A percentile compares a stretch with the other conserved stretches of the same genome.
These are phyloP conservation scores for Leptopilina drosophilae DNA, from an alignment of 2,888 invertebrate genomes.

Conservation along the genomic window DNA sequence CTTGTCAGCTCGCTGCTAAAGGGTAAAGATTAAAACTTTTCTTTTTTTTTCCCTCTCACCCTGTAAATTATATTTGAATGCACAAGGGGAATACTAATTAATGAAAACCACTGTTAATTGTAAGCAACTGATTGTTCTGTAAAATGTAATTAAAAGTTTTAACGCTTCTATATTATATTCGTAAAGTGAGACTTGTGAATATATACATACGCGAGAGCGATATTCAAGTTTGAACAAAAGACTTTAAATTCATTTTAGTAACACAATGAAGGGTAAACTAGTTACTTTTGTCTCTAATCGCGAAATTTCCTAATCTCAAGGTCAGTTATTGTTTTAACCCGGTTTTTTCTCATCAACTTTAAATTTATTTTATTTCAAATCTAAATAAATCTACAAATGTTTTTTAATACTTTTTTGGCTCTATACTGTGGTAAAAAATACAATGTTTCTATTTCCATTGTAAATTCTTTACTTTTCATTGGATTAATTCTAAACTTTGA, in stretches of 20 bases:
- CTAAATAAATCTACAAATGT: too few species aligned
- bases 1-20: not conserved
- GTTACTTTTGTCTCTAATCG: not conserved
- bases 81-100: conserved; percentile 27
- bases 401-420: too few species aligned
- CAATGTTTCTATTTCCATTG: too few species aligned
- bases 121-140: conserved; percentile 9
- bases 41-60: not conserved
- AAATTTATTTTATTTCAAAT: too few species aligned
- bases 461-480: too few species aligned
- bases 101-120: conserved; percentile 19
- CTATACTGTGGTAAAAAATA: too few species aligned
- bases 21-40: not conserved
- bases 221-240: conserved; percentile 30
- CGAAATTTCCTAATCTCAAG: conserved; percentile 4
- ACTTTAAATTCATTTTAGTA: conserved; percentile 1
- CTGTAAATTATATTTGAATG: not conserved
- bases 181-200: conserved; percentile 8
- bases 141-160: conserved; percentile 36
- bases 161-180: not conserved
- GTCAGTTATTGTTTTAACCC: not conserved
- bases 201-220: not conserved
- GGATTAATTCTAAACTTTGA: too few species aligned
- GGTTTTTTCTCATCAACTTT: too few species aligned
- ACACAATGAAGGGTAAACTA: conserved; percentile 17